phyloP scores from a whole-genome alignment of 2,888 invertebrate genomes.

The Hypselothyrea guttata region DNA sequence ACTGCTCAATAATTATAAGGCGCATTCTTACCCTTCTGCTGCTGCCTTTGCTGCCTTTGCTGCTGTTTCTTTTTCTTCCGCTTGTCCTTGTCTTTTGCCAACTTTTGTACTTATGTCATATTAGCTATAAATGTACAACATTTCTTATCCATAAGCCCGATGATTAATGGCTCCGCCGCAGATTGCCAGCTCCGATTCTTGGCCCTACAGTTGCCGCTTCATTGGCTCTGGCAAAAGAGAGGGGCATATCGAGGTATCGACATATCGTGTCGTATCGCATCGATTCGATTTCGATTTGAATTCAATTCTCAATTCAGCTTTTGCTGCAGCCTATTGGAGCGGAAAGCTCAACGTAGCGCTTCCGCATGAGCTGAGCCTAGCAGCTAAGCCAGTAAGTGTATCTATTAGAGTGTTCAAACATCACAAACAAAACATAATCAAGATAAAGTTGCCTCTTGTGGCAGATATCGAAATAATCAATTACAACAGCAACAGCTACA shows the following conservation, averaged over 20 bases:
- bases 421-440: neutral
- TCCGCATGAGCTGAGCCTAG: conserved; percentile 46
- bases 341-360: conserved; percentile 58
- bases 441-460: too few species aligned
- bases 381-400: neutral
- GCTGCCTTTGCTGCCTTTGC: neutral
- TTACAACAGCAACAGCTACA: conserved; percentile 6
- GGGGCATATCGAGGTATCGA: neutral
- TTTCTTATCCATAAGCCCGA: conserved; percentile 52
- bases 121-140: conserved; percentile 73
- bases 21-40: conserved; percentile 7
- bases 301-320: conserved; percentile 58
- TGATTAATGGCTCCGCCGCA: conserved; percentile 66
- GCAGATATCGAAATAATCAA: conserved; percentile 12
- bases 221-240: conserved; percentile 39
- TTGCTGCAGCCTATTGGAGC: conserved; percentile 66
- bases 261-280: neutral
- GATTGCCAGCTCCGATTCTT: conserved; percentile 30
- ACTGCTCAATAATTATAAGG: conserved; percentile 73
- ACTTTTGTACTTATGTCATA: conserved; percentile 77
- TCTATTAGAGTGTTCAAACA: too few species aligned
- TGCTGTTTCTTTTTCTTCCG: conserved; percentile 16
- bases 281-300: conserved; percentile 20
- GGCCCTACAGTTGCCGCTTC: conserved; percentile 66
- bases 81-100: conserved; percentile 64